Base-by-base conservation (phyloP, 2,113 vertebrate genomes). In the Osmerus eperlanus region DNA sequence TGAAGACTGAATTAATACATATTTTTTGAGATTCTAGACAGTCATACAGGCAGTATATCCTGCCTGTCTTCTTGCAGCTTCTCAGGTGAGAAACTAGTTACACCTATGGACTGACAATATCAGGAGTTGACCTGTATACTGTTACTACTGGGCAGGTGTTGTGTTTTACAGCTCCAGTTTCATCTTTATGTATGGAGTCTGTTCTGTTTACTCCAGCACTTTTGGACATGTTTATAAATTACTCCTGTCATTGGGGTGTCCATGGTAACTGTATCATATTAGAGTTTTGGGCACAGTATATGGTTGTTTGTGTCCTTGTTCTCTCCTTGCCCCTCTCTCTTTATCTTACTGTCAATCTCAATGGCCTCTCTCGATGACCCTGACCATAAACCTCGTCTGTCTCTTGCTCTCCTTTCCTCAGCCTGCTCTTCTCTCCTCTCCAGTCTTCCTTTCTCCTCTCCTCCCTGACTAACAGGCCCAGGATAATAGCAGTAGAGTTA, bases 171-270 rank as follows among this genome's bases (percentile, higher is more conserved):
- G 32, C 32, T 36, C 32, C 32, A 64, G 54, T 77, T 72, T 72
- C 59, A 75, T 83, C 75, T 79, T 64, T 23, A 23, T 58, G 51
- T 14, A 53, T 28, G 18, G 19, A 65, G 12, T 54, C 8, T 51
- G 80, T 55, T 79, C 73, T 84, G 82, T 79, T 0, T 68, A 80
- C 70, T 6, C 2, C 5, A 28, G 76, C 78, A 77, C 64, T 88
- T 85, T 83, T 73, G 56, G 69, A 70, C 41, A 70, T 70, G 77
- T 83, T 79, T 83, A 79, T 81, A 78, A 86, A 91, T 86, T 52
- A 83, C 41, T 47, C 76, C 70, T 85, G 83, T 85, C 68, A 67
- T 56, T 16, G 19, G 61, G 0, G 47, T 89, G 59, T 66, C 84
- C 84, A 87, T 87, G 81, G 84, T 65, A 88, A 90, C 87, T 61